These are phyloP conservation scores for Anoplius nigerrimus DNA, from an alignment of 2,888 invertebrate genomes.

Conservation along the genomic window DNA sequence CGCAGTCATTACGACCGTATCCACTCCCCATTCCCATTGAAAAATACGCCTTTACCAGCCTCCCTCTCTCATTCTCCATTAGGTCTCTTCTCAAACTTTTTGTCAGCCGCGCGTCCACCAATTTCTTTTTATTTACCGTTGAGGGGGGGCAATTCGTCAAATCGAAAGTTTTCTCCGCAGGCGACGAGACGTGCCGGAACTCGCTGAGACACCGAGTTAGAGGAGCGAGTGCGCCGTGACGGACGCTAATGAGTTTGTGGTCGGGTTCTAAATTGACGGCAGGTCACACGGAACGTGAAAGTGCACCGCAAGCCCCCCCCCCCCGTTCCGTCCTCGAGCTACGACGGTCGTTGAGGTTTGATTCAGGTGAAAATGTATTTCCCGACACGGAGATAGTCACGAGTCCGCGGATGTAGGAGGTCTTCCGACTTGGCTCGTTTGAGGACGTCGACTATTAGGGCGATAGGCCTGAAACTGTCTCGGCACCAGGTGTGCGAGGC, in stretches of 20 bases:
- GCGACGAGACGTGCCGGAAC: constrained; percentile 29
- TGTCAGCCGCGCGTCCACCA: too few relatives aligned
- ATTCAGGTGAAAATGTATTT: constrained; percentile 41
- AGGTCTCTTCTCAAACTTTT: too few relatives aligned
- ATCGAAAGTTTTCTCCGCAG: constrained; percentile 31
- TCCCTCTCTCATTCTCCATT: too few relatives aligned
- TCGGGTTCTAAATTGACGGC: constrained; percentile 42
- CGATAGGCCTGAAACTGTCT: too few relatives aligned
- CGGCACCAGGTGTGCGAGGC: too few relatives aligned
- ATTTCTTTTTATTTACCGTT: too few relatives aligned
- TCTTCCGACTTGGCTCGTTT: background rate
- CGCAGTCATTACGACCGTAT: background rate
- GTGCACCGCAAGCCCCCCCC: constrained; percentile 37
- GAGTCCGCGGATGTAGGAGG: background rate
- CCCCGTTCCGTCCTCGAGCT: constrained; percentile 25
- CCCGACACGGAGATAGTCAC: constrained; percentile 10
- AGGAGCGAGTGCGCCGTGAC: constrained; percentile 38
- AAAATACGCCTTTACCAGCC: too few relatives aligned
- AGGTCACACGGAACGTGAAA: constrained; percentile 51
- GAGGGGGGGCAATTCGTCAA: too few relatives aligned
- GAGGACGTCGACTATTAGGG: too few relatives aligned
- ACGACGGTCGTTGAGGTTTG: constrained; percentile 18
- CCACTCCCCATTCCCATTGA: background rate
- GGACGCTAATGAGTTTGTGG: constrained; percentile 58
- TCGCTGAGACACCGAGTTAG: constrained; percentile 24